These are phyloP conservation scores for Caerostris darwini DNA, from an alignment of 1,140 invertebrate species.

Conservation along the genomic window DNA sequence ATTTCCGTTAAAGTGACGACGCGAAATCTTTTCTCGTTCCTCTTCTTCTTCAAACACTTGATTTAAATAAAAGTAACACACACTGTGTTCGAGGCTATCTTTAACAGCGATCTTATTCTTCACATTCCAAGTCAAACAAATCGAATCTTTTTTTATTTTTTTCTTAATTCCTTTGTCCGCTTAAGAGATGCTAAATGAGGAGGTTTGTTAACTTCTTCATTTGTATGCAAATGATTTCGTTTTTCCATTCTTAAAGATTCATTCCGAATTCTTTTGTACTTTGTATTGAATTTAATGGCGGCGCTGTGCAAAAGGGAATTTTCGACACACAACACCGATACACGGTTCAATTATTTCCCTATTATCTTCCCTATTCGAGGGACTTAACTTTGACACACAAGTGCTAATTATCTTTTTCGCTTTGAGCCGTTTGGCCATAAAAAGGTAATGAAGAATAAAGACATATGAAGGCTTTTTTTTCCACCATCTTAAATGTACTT, in stretches of 20 bases:
- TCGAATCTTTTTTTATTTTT: conserved; percentile 22
- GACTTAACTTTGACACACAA: conserved; percentile 10
- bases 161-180: conserved; percentile 49
- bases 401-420: conserved; percentile 50
- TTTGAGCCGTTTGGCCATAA: conserved; percentile 20
- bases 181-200: conserved; percentile 53
- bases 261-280: conserved; percentile 66
- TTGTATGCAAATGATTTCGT: conserved; percentile 73
- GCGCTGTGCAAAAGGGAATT: neutral
- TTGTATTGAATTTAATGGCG: conserved; percentile 32
- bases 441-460: conserved; percentile 15
- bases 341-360: conserved; percentile 62
- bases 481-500: neutral
- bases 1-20: conserved; percentile 47
- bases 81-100: neutral
- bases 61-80: conserved; percentile 67
- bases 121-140: conserved; percentile 64
- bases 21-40: neutral
- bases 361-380: conserved; percentile 37
- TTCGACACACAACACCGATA: conserved; percentile 46
- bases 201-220: conserved; percentile 65
- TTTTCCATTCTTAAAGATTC: conserved; percentile 53
- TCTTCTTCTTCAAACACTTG: conserved; percentile 52
- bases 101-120: neutral
- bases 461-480: neutral